A percentile compares a stretch with the other conserved stretches of the same genome.
phyloP scores from a whole-genome alignment of 2,888 invertebrate species.

The Andrena flavipes region DNA sequence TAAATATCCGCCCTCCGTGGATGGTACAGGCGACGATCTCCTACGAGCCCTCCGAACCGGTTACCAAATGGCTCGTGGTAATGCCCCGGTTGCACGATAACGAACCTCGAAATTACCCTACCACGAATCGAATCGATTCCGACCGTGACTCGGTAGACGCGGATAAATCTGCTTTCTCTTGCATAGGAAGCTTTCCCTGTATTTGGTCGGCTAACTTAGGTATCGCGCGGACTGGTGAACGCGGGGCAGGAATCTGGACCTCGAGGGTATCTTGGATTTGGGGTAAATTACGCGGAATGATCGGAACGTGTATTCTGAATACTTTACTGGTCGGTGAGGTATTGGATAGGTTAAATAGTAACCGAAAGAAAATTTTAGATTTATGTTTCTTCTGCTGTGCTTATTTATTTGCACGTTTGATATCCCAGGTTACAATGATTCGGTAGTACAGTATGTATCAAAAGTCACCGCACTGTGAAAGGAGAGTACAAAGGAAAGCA shows the following conservation, averaged over 20 bases:
- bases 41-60: conserved; percentile 23
- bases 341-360: no score
- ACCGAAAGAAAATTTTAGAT: neutral
- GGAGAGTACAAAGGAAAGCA: no score
- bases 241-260: no score
- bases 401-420: neutral
- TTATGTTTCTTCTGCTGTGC: neutral
- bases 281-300: no score
- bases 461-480: no score
- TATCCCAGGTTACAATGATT: neutral
- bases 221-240: no score
- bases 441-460: neutral
- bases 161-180: neutral
- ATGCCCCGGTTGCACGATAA: conserved; percentile 50
- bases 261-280: no score
- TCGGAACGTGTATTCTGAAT: no score
- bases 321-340: no score
- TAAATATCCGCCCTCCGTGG: conserved; percentile 76
- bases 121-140: conserved; percentile 28
- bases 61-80: conserved; percentile 55
- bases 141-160: neutral
- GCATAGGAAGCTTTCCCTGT: neutral
- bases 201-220: neutral
- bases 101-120: conserved; percentile 41
- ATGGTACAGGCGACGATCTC: conserved; percentile 16